Evolutionary conservation across 2,797 vertebrate genomes (phyloP).

Genomic region (Gallinago nigripennis): DNA sequence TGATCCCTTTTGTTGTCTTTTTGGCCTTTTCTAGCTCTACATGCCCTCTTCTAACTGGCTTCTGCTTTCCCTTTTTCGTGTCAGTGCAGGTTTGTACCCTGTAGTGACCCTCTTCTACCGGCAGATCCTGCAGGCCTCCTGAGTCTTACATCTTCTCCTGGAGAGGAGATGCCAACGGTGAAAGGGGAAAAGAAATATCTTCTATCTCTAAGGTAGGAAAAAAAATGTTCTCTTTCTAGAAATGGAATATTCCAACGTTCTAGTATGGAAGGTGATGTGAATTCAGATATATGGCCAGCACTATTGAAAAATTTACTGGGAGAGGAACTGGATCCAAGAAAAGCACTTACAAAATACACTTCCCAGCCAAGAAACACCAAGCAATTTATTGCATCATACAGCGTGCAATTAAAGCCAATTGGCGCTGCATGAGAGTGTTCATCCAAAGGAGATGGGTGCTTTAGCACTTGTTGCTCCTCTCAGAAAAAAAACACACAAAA

Average conservation of each 20-base stretch:
- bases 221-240: not conserved
- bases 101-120: not conserved
- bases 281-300: not conserved
- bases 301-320: not conserved
- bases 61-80: not conserved
- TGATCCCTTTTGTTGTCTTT: not conserved
- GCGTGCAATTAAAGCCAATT: not conserved
- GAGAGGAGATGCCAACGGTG: not conserved
- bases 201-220: not conserved
- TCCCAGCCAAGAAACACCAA: not conserved
- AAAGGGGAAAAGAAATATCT: not conserved
- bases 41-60: not conserved
- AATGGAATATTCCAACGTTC: not conserved
- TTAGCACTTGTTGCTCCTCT: not conserved
- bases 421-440: not conserved
- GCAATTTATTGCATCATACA: not conserved
- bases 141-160: not conserved
- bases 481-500: not conserved
- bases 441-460: not conserved
- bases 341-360: not conserved
- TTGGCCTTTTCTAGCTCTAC: not conserved
- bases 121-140: not conserved
- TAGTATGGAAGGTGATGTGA: not conserved
- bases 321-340: not conserved
- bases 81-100: not conserved